Evolutionary conservation across 2,888 invertebrate genomes (phyloP).

Genomic region (Eudemis profundana): DNA sequence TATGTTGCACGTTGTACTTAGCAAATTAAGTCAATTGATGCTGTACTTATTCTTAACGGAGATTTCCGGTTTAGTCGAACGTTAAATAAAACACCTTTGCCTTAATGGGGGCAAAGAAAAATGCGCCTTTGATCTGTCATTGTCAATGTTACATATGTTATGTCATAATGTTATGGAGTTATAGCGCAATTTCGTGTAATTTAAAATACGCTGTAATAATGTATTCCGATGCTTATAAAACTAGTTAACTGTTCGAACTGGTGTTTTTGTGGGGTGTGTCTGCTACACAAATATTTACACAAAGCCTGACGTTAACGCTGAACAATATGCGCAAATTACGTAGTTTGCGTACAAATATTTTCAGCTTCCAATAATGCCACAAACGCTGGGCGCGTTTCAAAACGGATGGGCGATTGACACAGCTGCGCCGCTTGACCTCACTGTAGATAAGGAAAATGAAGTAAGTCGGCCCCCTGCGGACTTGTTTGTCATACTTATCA

Average conservation of each 20-base stretch:
- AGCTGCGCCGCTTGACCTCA: conserved; percentile 75
- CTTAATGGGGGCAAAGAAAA: neutral
- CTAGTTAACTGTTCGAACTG: conserved; percentile 8
- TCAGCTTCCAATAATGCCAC: conserved; percentile 61
- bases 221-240: conserved; percentile 21
- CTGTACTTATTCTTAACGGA: no score
- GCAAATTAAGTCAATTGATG: no score
- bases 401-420: conserved; percentile 82
- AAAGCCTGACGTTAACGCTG: conserved; percentile 22
- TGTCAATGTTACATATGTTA: conserved; percentile 29
- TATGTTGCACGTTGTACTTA: no score
- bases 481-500: conserved; percentile 74
- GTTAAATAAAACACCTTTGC: neutral
- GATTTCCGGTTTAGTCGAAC: no score
- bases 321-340: conserved; percentile 46
- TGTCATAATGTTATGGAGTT: neutral
- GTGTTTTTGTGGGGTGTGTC: conserved; percentile 25
- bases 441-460: conserved; percentile 68
- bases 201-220: conserved; percentile 8
- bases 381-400: conserved; percentile 64
- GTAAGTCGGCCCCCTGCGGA: conserved; percentile 81
- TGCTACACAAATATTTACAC: conserved; percentile 31
- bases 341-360: conserved; percentile 46
- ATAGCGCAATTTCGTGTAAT: conserved; percentile 27
- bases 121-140: conserved; percentile 10